Base-by-base conservation (phyloP, 2,888 invertebrate species). In the Coremacera marginata region DNA sequence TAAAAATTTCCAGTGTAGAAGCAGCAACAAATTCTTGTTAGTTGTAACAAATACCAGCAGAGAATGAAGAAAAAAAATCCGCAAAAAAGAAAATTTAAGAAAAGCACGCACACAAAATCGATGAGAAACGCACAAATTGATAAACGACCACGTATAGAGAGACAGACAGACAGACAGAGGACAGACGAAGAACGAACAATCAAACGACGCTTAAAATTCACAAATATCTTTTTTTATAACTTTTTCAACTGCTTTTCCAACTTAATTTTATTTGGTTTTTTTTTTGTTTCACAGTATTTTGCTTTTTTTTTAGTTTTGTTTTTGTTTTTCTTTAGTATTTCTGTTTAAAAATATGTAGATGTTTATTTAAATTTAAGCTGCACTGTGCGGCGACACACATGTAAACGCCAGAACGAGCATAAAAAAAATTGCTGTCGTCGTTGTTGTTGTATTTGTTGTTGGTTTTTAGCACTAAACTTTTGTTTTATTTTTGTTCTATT, bases 401-500 rank as follows among this genome's bases (percentile, higher is more conserved):
- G 5, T 52, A 51, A 31, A 49, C 22, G 49, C 49, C 49, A 67
- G 31, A 62, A 19, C 5, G 51, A 68, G 68, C 68, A 68, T 51
- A 68, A 31, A 31, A 51, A 68, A 51, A 22, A 14, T 60, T 60
- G 27, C 31, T 68, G 68, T 27, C 25, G 51, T 25, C 68, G 51
- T 27, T 3, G 49, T 27, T 4, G 27, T 34, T 34, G 34, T 34
- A 14, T 7, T 34, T 63, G 63, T 63, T 63, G 63, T 67, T 68
- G 51, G 49, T 68, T 68, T 68, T 25, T 68, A 68, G 68, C 68
- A 68, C 68, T 44, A 11, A 22, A 51, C 37, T 68, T 67, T 67
- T 19, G 44, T 44, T 37, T 19, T 51, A n/a, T 68, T 52, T 27
- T 51, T 49, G 27, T 22, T 49, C 44, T 22, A 16, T 68, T 49